These are phyloP conservation scores for Oceanodroma tethys DNA, from an alignment of 2,113 vertebrate species.

Conservation along the genomic window DNA sequence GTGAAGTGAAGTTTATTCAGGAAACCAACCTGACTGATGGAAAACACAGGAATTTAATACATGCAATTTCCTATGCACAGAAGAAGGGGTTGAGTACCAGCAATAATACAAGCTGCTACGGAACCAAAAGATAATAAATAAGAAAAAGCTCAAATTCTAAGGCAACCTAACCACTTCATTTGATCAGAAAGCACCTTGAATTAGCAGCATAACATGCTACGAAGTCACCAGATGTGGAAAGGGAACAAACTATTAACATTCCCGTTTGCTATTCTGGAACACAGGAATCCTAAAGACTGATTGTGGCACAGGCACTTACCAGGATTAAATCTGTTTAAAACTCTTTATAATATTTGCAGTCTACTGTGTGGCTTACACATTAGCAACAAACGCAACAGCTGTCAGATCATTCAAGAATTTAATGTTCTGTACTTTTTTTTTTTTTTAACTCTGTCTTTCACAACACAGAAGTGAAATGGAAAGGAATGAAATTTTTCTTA, in stretches of 20 bases:
- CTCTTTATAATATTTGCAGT: not conserved
- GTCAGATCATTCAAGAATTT: not conserved
- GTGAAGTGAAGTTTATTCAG: not conserved
- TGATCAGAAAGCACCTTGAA: not conserved
- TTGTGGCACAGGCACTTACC: not conserved
- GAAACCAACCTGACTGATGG: not conserved
- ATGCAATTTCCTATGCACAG: fast-evolving
- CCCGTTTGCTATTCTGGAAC: not conserved
- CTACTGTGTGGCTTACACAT: not conserved
- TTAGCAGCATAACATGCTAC: fast-evolving
- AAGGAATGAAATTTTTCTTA: not conserved
- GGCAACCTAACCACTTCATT: not conserved
- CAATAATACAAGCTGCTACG: fast-evolving
- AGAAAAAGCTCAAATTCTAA: not conserved
- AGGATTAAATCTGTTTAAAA: not conserved
- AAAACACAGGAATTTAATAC: not conserved
- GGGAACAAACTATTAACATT: not conserved
- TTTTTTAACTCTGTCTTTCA: not conserved
- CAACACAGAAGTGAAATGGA: not conserved
- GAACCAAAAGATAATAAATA: not conserved
- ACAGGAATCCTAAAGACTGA: not conserved
- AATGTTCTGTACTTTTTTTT: not conserved
- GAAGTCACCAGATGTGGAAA: not conserved
- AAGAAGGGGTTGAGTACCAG: not conserved
- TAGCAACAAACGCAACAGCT: fast-evolving